A percentile compares a stretch with the other conserved stretches of the same genome.
Evolutionary conservation across 1,140 invertebrate species (phyloP).

Genomic region (Ceratosolen fusciceps): DNA sequence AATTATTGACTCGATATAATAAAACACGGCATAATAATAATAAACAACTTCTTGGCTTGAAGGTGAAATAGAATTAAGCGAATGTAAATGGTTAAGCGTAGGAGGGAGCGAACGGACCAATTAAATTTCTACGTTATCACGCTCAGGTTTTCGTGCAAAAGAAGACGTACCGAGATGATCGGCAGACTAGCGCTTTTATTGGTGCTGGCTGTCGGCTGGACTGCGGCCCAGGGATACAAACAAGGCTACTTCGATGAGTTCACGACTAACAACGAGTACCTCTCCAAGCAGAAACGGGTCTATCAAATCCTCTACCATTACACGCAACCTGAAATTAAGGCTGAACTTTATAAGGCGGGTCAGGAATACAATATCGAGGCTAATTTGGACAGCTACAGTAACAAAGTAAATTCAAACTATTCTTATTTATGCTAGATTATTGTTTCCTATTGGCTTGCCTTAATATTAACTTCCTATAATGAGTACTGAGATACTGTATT

Average conservation of each 20-base stretch:
- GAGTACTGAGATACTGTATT: no score
- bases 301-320: slow-evolving; percentile 76
- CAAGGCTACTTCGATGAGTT: slow-evolving; percentile 49
- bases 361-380: slow-evolving; percentile 73
- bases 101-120: no score
- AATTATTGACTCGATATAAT: no score
- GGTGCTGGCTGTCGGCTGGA: slow-evolving; percentile 49
- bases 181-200: slow-evolving; percentile 54
- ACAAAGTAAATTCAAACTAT: slow-evolving; percentile 62
- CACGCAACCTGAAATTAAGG: slow-evolving; percentile 71
- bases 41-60: no score
- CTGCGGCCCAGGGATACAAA: slow-evolving; percentile 40
- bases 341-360: slow-evolving; percentile 70
- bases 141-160: background rate
- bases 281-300: slow-evolving; percentile 75
- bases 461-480: no score
- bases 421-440: no score
- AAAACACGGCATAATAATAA: no score
- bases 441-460: no score
- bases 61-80: no score
- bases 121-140: background rate
- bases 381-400: slow-evolving; percentile 70
- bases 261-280: slow-evolving; percentile 58
- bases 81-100: no score
- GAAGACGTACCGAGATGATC: slow-evolving; percentile 50